Evolutionary conservation across 2,888 invertebrate species (phyloP).

Genomic region (Parthenolecanium corni): DNA sequence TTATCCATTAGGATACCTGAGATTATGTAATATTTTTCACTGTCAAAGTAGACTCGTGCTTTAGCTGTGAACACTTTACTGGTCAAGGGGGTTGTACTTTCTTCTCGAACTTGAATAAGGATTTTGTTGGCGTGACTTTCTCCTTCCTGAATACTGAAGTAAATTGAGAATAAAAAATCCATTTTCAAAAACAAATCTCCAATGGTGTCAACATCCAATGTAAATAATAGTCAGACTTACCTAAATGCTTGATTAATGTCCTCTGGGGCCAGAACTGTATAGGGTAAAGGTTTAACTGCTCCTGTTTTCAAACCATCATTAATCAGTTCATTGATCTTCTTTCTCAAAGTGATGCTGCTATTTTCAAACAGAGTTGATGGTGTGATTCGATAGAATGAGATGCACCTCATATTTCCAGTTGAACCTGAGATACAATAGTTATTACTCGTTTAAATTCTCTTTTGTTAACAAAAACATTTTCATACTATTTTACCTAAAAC

Average conservation of each 20-base stretch:
- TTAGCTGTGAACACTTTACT: neutral
- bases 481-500: constrained; percentile 17
- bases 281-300: constrained; percentile 26
- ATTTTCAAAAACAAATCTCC: no score
- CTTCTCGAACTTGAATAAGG: constrained; percentile 11
- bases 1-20: no score
- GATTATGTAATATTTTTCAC: constrained; percentile 9
- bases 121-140: neutral
- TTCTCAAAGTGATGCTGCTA: constrained; percentile 8
- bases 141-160: neutral
- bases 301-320: constrained; percentile 27
- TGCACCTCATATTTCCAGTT: constrained; percentile 28
- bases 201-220: no score
- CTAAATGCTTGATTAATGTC: constrained; percentile 22
- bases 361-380: constrained; percentile 24
- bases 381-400: constrained; percentile 25
- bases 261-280: constrained; percentile 8
- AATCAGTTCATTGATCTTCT: constrained; percentile 21
- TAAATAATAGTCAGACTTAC: constrained; percentile 14
- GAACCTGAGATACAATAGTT: no score
- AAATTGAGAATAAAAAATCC: no score
- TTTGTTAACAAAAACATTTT: neutral
- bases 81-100: neutral
- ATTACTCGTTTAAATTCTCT: neutral
- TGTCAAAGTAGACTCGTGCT: constrained; percentile 8